These are phyloP conservation scores for Diabrotica virgifera DNA, from an alignment of 1,140 invertebrate genomes.

Conservation along the genomic window DNA sequence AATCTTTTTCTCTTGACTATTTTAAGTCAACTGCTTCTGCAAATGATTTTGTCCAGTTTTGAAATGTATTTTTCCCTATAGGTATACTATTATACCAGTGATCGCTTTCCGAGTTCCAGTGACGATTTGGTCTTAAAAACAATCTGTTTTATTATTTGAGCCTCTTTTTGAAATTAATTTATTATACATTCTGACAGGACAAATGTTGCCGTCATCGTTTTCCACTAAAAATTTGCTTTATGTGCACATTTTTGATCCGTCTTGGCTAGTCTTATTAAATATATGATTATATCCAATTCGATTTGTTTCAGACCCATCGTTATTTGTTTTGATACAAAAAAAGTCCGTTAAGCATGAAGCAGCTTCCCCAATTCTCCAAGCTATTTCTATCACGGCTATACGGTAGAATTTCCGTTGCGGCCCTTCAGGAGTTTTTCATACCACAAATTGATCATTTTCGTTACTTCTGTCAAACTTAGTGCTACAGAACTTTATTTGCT, in stretches of 20 bases:
- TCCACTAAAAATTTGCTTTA: not conserved
- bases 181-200: no score
- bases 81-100: conserved; percentile 4
- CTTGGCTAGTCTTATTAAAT: not conserved
- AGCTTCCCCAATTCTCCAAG: not conserved
- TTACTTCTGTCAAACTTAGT: not conserved
- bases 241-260: not conserved
- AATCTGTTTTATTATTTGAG: no score
- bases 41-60: not conserved
- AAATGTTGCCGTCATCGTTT: no score
- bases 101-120: not conserved
- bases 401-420: not conserved
- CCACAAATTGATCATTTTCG: not conserved
- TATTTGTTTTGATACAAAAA: not conserved
- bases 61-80: not conserved
- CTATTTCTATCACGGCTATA: not conserved
- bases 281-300: not conserved
- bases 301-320: not conserved
- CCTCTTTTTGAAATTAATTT: not conserved
- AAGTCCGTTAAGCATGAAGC: not conserved
- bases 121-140: not conserved
- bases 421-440: not conserved
- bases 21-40: not conserved
- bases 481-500: not conserved
- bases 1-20: no score